phyloP scores from a whole-genome alignment of 2,113 vertebrate genomes.

The Xyliphius kryptos region DNA sequence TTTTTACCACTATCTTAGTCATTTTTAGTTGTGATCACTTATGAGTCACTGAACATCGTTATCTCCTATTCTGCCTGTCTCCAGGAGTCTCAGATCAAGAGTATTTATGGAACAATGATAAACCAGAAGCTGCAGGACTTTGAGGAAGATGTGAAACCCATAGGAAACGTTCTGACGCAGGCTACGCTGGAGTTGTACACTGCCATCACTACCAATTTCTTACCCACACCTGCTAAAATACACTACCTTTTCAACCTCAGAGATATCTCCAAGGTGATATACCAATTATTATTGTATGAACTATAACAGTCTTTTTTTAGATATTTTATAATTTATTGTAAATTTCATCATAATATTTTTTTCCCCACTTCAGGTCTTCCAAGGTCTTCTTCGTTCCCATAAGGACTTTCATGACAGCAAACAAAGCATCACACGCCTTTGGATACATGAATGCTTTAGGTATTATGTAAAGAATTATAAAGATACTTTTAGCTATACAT shows the following conservation, averaged over 20 bases:
- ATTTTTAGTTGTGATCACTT: no score
- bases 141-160: conserved; percentile 73
- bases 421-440: conserved; percentile 71
- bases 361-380: conserved; percentile 80
- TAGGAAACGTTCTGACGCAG: conserved; percentile 68
- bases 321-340: no score
- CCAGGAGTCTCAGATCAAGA: conserved; percentile 76
- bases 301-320: no score
- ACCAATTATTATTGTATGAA: no score
- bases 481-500: no score
- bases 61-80: no score
- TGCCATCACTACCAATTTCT: conserved; percentile 66
- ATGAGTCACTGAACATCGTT: no score
- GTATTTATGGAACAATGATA: conserved; percentile 81
- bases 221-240: conserved; percentile 80
- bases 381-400: conserved; percentile 77
- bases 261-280: conserved; percentile 88
- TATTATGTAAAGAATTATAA: no score
- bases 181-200: conserved; percentile 78
- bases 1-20: no score
- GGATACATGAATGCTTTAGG: conserved; percentile 89
- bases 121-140: conserved; percentile 82
- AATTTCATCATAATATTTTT: no score
- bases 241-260: conserved; percentile 90
- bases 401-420: conserved; percentile 78